Conservation (phyloP, 2,888 invertebrate species). For the Scrobipalpa costella region DNA sequence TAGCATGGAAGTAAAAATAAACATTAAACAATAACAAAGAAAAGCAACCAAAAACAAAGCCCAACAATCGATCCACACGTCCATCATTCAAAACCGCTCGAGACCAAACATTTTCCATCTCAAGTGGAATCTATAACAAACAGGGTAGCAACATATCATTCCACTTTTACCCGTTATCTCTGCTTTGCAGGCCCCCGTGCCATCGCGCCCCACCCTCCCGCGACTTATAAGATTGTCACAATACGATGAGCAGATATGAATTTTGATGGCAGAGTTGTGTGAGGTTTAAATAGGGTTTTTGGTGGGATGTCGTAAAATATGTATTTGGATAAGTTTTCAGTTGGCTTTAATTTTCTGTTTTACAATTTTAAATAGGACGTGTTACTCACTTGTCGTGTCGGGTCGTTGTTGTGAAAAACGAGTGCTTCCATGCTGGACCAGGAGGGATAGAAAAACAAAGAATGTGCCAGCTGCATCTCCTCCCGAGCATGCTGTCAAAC, state of each 20-base stretch:
- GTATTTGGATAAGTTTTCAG: neutral
- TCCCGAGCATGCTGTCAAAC: too few relatives aligned
- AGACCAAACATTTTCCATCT: slow-evolving; percentile 13
- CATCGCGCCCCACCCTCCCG: slow-evolving; percentile 31
- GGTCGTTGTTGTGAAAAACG: too few relatives aligned
- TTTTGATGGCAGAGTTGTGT: slow-evolving; percentile 45
- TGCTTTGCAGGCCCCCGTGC: slow-evolving; percentile 41
- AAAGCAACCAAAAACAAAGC: slow-evolving; percentile 5
- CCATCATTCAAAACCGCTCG: slow-evolving; percentile 17
- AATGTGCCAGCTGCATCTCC: too few relatives aligned
- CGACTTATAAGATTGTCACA: slow-evolving; percentile 40
- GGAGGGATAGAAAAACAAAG: too few relatives aligned
- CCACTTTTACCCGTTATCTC: slow-evolving; percentile 54
- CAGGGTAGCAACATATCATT: slow-evolving; percentile 44
- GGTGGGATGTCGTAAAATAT: slow-evolving; percentile 16
- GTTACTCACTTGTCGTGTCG: too few relatives aligned
- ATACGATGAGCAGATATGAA: slow-evolving; percentile 49
- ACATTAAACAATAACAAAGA: neutral
- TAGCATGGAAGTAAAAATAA: too few relatives aligned
- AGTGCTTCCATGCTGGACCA: too few relatives aligned
- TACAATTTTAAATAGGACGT: neutral
- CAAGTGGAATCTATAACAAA: slow-evolving; percentile 35
- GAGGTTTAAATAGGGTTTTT: slow-evolving; percentile 32
- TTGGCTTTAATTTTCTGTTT: neutral
- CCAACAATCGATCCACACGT: slow-evolving; percentile 1